Base-by-base conservation (phyloP, 2,888 invertebrate species). In the Lordiphosa fenestrarum region DNA sequence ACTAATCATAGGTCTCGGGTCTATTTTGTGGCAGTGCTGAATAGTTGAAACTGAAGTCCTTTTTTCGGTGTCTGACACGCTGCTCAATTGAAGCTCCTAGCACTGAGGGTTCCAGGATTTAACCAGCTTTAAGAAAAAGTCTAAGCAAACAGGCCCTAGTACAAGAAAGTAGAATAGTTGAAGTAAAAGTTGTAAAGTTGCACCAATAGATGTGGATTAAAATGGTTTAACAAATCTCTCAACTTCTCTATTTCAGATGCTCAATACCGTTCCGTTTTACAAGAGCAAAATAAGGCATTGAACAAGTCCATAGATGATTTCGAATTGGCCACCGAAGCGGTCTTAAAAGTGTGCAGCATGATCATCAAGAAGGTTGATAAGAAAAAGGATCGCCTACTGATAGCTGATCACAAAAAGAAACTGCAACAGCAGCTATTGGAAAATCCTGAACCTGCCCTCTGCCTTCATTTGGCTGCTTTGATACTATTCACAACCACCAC, bases 301-400 rank as follows among this genome's bases (percentile, higher is more conserved):
- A 90, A 91, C 65, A 94, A 93, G 46, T 92, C 91, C 57, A 90
- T 96, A 55, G 97, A 97, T 53, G 94, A 95, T 4, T 97, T 97
- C 88, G 92, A 95, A 73, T 91, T 91, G 71, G 91, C 93, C n/a
- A 91, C 94, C 38, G 97, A 97, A 78, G 88, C 91, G 1, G 93
- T 94, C 44, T 90, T 97, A 71, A 90, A 92, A 13, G 90, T 92
- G 48, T 94, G 94, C 86, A 94, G 94, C 60, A 94, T 96, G 92
- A 94, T 95, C 71, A 89, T 96, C 64, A 95, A 94, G 84, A 98
- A 97, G 89, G 91, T 94, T 64, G 98, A 98, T 87, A 97, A 97
- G 88, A 97, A 96, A 87, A 96, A 95, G 86, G 94, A 95, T 87
- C 92, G 96, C 67, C 91, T 94, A 37, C 88, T 95, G 23, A 92